phyloP scores from a whole-genome alignment of 2,888 invertebrate genomes.

The Linnaemya vulpina region DNA sequence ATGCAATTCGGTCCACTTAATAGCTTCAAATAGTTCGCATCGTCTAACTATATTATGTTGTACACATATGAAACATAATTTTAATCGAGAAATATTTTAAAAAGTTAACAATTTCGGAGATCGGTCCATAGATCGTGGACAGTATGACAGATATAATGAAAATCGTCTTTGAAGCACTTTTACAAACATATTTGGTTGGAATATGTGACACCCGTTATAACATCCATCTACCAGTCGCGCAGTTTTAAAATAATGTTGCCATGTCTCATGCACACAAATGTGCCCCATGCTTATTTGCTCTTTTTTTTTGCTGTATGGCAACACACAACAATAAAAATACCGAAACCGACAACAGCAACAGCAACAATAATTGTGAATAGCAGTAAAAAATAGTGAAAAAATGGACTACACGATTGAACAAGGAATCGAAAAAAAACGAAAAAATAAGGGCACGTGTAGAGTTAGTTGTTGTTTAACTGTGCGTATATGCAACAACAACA shows the following conservation, averaged over 20 bases:
- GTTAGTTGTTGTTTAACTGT: constrained; percentile 66
- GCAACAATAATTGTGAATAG: constrained; percentile 45
- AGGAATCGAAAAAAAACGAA: constrained; percentile 71
- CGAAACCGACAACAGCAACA: constrained; percentile 33
- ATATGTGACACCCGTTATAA: constrained; percentile 54
- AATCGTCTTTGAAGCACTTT: no score
- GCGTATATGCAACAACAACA: constrained; percentile 67
- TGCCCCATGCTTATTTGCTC: constrained; percentile 43
- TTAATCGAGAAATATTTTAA: no score
- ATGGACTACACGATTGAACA: constrained; percentile 61
- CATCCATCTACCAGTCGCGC: constrained; percentile 8
- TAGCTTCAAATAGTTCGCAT: no score
- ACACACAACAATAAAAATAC: constrained; percentile 29
- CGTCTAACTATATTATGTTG: no score
- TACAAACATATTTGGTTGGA: no score
- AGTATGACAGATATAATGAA: no score
- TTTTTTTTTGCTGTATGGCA: constrained; percentile 49
- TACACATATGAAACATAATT: no score
- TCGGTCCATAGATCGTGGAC: no score
- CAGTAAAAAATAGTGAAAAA: constrained; percentile 66
- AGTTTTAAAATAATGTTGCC: constrained; percentile 46
- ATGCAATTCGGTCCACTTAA: no score
- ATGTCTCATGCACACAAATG: constrained; percentile 41
- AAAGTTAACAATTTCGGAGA: no score
- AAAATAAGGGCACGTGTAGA: constrained; percentile 80